Evolutionary conservation across 1,140 invertebrate species (phyloP), one percentile per base, ranked within the genome.

Genomic region (Amyelois transitella): DNA sequence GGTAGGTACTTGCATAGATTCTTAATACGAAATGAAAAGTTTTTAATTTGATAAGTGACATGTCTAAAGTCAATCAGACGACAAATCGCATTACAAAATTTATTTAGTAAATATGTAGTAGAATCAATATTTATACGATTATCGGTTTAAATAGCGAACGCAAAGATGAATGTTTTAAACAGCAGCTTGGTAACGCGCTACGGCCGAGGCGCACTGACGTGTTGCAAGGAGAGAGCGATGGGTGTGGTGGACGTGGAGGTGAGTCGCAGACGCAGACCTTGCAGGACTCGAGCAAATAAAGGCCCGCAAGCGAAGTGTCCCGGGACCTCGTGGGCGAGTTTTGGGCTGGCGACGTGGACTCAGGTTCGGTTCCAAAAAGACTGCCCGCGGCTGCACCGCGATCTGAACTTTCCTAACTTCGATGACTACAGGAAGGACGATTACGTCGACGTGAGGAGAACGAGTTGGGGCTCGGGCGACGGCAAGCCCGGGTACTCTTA

Each of bases 391-490:
- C 51, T 87, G 12, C 84, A 87, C 43, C 72, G 81, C 5, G 84
- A 87, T 44, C 55, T 77, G 0, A 53, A 72, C 24, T 72, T 72
- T 58, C 84, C 84, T 0, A 81, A 71, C 51, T 85, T 83, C 51
- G 78, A 86, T 50, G 48, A 28, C 5, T 77, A 83, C 49, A 75
- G 83, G 52, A 86, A 86, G 65, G 55, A 72, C 1, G 50, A 75
- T 21, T 81, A 64, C 24, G 73, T 63, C 56, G 75, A 87, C 47
- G 47, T 77, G 0, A 70, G 50, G 14, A 73, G 65, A 54, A 87
- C 80, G 12, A 53, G 47, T 5, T 87, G 76, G 76, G 67, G 71
- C 18, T 57, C 61, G 5, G 80, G 78, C 6, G 78, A 83, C 44
- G 51, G 54, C 18, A 87, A 87, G 59, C 58, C 64, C 12, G 80